Evolutionary conservation across 2,797 vertebrate genomes (phyloP).

Genomic region (Anas bernieri): DNA sequence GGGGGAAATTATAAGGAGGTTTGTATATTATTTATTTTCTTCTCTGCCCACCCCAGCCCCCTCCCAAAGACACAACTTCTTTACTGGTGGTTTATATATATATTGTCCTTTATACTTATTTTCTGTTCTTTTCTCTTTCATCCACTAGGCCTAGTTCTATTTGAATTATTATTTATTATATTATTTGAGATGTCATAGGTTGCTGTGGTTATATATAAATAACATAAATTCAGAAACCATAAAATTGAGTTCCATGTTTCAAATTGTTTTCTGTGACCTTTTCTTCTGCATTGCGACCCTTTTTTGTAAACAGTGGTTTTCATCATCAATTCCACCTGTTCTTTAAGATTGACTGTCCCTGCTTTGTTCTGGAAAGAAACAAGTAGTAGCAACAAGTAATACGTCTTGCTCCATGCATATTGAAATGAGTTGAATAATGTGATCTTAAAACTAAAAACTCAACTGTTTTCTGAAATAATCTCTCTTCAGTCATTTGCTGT

Average conservation of each 20-base stretch:
- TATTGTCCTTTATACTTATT: not conserved
- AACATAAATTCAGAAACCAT: conserved; percentile 36
- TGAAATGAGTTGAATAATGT: not conserved
- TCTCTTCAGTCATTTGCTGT: not conserved
- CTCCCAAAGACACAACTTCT: not conserved
- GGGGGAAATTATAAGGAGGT: not conserved
- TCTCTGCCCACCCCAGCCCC: not conserved
- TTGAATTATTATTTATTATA: not conserved
- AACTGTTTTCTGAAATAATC: not conserved
- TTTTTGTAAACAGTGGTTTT: not conserved
- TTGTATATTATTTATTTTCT: not conserved
- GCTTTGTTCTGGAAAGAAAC: not conserved
- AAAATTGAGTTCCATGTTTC: conserved; percentile 11
- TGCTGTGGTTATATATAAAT: conserved; percentile 38
- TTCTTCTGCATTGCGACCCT: not conserved
- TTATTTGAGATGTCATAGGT: not conserved
- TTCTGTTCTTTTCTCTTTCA: not conserved
- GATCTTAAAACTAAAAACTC: not conserved
- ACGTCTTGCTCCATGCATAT: not conserved
- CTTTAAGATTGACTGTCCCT: not conserved
- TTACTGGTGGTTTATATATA: not conserved
- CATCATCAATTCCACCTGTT: conserved; percentile 22
- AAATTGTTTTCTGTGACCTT: conserved; percentile 30
- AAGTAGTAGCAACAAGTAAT: not conserved
- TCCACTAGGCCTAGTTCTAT: not conserved